These are phyloP conservation scores for Neuroterus valhalla DNA, from an alignment of 1,140 invertebrate genomes.

Conservation along the genomic window DNA sequence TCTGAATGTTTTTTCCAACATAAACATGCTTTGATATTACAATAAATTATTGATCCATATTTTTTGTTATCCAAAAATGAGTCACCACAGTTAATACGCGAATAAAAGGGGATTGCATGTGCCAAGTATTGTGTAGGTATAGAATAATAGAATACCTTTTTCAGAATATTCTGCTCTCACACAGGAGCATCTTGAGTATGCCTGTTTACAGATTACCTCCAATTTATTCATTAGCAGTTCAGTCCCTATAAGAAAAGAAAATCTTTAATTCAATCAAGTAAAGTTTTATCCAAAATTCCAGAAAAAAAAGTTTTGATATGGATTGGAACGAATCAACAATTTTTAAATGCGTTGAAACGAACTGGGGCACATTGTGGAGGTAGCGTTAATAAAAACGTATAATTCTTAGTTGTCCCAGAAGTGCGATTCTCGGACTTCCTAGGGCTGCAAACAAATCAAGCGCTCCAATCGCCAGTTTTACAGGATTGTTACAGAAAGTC, in stretches of 20 bases:
- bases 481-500: too few relatives aligned
- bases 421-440: too few relatives aligned
- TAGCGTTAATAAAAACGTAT: too few relatives aligned
- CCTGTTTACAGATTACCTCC: constrained; percentile 27
- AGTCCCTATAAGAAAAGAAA: constrained; percentile 60
- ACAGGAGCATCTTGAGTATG: constrained; percentile 29
- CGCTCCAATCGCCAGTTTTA: too few relatives aligned
- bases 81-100: constrained; percentile 58
- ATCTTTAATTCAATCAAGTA: too few relatives aligned
- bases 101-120: constrained; percentile 65
- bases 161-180: constrained; percentile 63
- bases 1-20: background rate
- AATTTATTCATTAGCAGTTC: constrained; percentile 44
- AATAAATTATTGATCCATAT: constrained; percentile 31
- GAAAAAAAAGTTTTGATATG: too few relatives aligned
- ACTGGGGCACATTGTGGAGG: too few relatives aligned
- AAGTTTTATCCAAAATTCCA: too few relatives aligned
- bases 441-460: too few relatives aligned
- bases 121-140: constrained; percentile 70
- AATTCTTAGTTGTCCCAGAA: too few relatives aligned
- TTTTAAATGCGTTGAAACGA: too few relatives aligned
- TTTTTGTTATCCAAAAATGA: constrained; percentile 47
- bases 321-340: too few relatives aligned
- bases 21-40: constrained; percentile 11
- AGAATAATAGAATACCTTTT: constrained; percentile 74